Evolutionary conservation across 92 coral and sea anemone species (phyloP), one percentile per base, ranked within the genome.

Genomic region (Heteractis magnifica): DNA sequence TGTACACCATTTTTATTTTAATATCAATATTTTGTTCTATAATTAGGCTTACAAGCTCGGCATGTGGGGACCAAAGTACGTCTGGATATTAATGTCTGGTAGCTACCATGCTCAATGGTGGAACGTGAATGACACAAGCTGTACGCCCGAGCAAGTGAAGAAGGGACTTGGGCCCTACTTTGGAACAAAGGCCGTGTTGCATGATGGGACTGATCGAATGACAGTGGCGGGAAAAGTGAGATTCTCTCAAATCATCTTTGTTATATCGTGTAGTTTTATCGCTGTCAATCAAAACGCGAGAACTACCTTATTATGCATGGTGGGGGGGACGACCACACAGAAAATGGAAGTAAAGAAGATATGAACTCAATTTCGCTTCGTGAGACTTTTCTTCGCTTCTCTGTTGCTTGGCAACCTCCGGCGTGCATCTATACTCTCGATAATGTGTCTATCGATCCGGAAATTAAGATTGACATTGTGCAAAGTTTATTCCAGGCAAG

Each of bases 51-150:
- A 79, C 85, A 86, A 86, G 56, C 90, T 79, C 34, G 91, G 93
- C 7, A 77, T 95, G 87, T 91, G 90, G 71, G 98, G 98, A 18
- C 79, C 94, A 4, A 89, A 91, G 52, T 80, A 88, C 85, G 98
- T 95, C 5, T 95, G 97, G 97, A 89, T 95, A 68, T 70, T 95
- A 72, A 93, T 93, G 97, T 89, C 92, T 11, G 98, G 98, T 16
- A 72, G 93, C 18, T 95, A 93, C 91, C 83, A 79, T 7, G 72
- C 78, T 4, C 77, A 80, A 7, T 95, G 98, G 98, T 92, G 97
- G 97, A 81, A 87, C 6, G 89, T 89, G 51, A 85, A 87, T 51
- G 95, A 95, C 76, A 91, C 92, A 0, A 91, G 82, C 72, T 95
- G 98, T 68, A 89, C 98, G 12, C 83, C 88, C 21, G 81, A 86